Base-by-base conservation (phyloP, 2,797 vertebrate genomes). In the Falco novaeseelandiae region DNA sequence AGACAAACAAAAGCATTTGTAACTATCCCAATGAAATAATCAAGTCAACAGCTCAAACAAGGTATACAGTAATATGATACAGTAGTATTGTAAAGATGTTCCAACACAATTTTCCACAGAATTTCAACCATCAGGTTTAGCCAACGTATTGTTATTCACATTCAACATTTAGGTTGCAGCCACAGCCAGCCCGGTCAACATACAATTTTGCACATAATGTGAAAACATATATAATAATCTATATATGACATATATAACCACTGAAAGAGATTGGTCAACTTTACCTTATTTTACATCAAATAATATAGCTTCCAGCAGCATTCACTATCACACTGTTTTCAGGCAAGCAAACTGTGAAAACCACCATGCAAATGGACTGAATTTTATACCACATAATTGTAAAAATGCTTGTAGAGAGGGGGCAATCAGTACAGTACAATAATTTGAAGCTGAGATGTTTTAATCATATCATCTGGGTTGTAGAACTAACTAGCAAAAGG, bases 381-480 rank as follows among this genome's bases (percentile, higher is more conserved):
- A 21, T 87, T 81, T 34, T 95, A 27, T 71, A 71, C 21, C 29
- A 62, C 59, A 70, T 63, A 80, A 71, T 29, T 63, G 9, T 58
- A 84, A 59, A 87, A 91, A 29, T 46, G 79, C 38, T 59, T 93
- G 44, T 80, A 66, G 90, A 86, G 52, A 44, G 55, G 0, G 11
- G 70, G 19, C 30, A 94, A 63, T 83, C 49, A 25, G 32, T 67
- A 36, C 58, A 71, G 59, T 48, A 44, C 11, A 73, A 72, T 77
- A 93, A 96, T 87, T 14, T 84, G 61, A 96, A 93, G 40, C 54
- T 71, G 71, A 96, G 19, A 40, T 65, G 49, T 88, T 97, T 97
- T 96, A 95, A 96, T 97, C 80, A 87, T 72, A 55, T 44, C 66
- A 92, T 77, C 62, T 86, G 71, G 59, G 40, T 46, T 92, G 76